Percentiles rank a stretch among this genome's conserved stretches.
These are phyloP conservation scores for Heteronetta atricapilla DNA, from an alignment of 2,113 vertebrate genomes.

Conservation along the genomic window DNA sequence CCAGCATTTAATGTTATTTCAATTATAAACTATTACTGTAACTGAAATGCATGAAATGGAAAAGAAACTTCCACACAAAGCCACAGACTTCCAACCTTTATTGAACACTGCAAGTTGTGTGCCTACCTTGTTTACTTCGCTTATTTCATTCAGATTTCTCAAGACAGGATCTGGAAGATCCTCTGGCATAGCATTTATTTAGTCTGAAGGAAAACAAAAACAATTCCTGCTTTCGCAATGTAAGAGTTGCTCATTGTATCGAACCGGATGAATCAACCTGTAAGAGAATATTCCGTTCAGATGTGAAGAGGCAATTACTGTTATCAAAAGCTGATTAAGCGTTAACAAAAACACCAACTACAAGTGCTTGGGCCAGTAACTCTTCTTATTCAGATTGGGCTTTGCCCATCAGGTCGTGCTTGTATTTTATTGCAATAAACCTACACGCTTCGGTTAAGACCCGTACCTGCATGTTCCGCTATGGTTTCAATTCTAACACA, in stretches of 20 bases:
- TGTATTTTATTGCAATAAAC: conserved; percentile 5
- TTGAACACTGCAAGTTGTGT: not conserved
- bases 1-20: not conserved
- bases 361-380: conserved; percentile 14
- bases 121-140: not conserved
- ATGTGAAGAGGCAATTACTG: conserved; percentile 30
- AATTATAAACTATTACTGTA: not conserved
- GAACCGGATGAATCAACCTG: not conserved
- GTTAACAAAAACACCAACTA: conserved; percentile 14
- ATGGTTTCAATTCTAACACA: not conserved
- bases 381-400: conserved; percentile 39
- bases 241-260: not conserved
- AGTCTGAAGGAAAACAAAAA: conserved; percentile 20
- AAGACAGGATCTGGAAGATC: not conserved
- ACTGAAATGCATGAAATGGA: not conserved
- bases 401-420: conserved; percentile 26
- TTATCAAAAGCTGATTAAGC: conserved; percentile 23
- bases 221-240: not conserved
- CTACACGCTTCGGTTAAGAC: not conserved
- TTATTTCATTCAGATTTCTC: not conserved
- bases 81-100: not conserved
- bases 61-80: not conserved
- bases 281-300: not conserved
- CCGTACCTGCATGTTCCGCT: not conserved
- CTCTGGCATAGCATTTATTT: not conserved